Evolutionary conservation across 2,113 vertebrate genomes (phyloP), one percentile per base, ranked within the genome.

Genomic region (Micronycteris hirsuta): DNA sequence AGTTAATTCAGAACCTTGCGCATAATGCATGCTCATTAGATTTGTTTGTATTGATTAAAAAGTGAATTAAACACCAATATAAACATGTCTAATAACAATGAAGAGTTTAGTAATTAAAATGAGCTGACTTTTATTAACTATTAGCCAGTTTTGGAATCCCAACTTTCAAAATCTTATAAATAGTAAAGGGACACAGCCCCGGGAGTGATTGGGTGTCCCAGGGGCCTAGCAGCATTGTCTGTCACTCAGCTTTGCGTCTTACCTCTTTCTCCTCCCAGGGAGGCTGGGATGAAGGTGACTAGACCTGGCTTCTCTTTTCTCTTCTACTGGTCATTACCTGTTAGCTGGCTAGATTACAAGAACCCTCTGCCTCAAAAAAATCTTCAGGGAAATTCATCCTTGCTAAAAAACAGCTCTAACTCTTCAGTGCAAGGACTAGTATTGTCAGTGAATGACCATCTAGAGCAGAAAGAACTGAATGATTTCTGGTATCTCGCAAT

Each of bases 81-180:
- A 70, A 89, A 49, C 52, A 91, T 93, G 38, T 91, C 41, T 84
- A 82, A 41, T 74, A 83, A 89, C 67, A 97, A 90, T 76, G 52
- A 58, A 63, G 80, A 89, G 47, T 93, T 97, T 89, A 89, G 83
- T 85, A 95, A 89, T 94, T 97, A 89, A 94, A 94, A 89, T 87
- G 63, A 96, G 26, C 15, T 67, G 54, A 84, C 38, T 86, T 84
- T 84, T 73, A 54, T 47, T 94, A 86, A 89, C 38, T 43, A 31
- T 92, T 95, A 81, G 93, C 47, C 67, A 91, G 36, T 94, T 96
- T 95, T 94, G 58, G 93, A 97, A 96, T 86, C 47, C 31, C 26
- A 94, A 80, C 88, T 47, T 95, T 93, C 93, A 97, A 63, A 97
- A 78, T 36, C 22, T 93, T 71, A 65, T 82, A 67, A 81, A 54